Base-by-base conservation (phyloP, 2,888 invertebrate genomes). In the Lepetodrilus schrolli region DNA sequence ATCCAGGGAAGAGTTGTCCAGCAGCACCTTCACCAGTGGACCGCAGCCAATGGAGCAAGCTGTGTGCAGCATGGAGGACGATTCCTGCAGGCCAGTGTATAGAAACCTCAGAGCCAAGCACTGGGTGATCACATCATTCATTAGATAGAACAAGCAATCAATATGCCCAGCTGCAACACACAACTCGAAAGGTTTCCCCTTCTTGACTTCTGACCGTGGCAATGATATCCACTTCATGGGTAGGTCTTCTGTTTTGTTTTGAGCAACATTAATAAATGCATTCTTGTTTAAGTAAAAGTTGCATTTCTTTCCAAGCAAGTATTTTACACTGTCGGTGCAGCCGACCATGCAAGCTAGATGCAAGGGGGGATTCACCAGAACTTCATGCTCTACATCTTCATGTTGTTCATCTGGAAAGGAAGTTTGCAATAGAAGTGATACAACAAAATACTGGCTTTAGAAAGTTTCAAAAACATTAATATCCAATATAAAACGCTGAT, bases 21-120 rank as follows among this genome's bases (percentile, higher is more conserved):
- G 70, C 2, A 74, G 13, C 10, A 74, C n/a, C 20, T 26, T 23
- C 1, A 74, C 70, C 38, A 70, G 20, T 1, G 50, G 47, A 8
- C 48, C 70, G n/a, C 43, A 36, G 10, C 74, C 74, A 30, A 74
- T 36, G 17, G 74, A 74, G 48, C 74, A 74, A 4, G 74, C 74
- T 36, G 47, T 74, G 47, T 69, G 70, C 21, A 74, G 65, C n/a
- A 70, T 13, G 10, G 65, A 70, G 17, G 48, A 65, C 0, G 69
- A 70, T 48, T 74, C 74, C 5, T 50, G 30, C 3, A 70, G 36
- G 13, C 65, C 74, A 20, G 65, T 65, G 49, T 74, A 74, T 20
- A 74, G 23, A 49, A 73, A 73, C 36, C 68, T n/a, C 20, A 65
- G 49, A 26, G 70, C 70, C 2, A 65, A 26, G 13, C 49, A 48